phyloP scores from a whole-genome alignment of 2,888 invertebrate species.

The Drosophila pullipes region DNA sequence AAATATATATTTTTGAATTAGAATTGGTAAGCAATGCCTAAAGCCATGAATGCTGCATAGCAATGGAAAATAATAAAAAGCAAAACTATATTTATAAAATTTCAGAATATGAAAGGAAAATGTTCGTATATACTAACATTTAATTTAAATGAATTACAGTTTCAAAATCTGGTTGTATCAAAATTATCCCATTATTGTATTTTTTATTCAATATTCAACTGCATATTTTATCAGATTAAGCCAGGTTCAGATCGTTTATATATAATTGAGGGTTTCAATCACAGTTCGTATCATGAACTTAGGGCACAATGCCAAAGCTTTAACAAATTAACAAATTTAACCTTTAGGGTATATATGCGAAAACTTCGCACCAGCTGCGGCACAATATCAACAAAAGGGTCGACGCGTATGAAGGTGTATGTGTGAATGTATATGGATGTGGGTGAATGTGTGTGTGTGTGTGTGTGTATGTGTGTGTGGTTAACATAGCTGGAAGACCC shows the following conservation, averaged over 20 bases:
- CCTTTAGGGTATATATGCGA: constrained; percentile 63
- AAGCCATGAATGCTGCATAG: background rate
- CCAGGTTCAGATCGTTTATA: constrained; percentile 17
- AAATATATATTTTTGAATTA: background rate
- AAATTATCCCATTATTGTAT: background rate
- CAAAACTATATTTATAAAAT: background rate
- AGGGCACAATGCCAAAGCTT: constrained; percentile 47
- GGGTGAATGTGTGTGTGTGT: background rate
- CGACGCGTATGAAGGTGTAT: constrained; percentile 17
- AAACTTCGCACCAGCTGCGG: constrained; percentile 72
- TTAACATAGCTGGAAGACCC: constrained; percentile 52
- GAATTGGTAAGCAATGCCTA: background rate
- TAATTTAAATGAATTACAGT: background rate
- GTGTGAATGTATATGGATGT: constrained; percentile 1
- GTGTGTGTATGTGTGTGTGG: constrained; percentile 16
- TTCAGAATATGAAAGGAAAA: background rate
- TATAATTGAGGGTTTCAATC: constrained; percentile 33
- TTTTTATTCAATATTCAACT: background rate
- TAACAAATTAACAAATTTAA: constrained; percentile 75
- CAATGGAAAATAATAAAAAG: background rate
- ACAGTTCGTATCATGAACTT: constrained; percentile 10
- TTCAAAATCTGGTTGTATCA: background rate
- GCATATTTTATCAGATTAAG: background rate
- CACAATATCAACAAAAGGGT: constrained; percentile 66
- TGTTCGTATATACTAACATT: background rate